Base-by-base conservation (phyloP, 2,888 invertebrate species). In the Aleiodes alternator region DNA sequence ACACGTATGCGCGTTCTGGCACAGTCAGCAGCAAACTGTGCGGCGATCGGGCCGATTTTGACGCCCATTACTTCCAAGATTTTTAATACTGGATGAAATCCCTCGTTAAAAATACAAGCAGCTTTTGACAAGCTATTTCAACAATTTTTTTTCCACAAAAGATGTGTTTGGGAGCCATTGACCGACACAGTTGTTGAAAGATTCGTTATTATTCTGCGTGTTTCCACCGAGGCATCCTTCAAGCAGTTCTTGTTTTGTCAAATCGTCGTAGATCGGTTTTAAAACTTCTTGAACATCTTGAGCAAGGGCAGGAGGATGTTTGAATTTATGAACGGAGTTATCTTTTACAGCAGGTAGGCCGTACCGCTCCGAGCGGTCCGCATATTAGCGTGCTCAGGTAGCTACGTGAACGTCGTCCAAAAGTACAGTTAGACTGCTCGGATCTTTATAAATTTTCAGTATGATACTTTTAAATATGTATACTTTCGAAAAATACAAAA, bases 171-270 rank as follows among this genome's bases (percentile, higher is more conserved):
- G 80, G 80, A 14, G 78, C 77, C 69, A 79, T 73, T 31, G 64
- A 38, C 72, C 80, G 38, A 82, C 77, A n/a, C 70, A 73, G 14
- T 64, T 66, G 72, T 80, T 81, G 71, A 82, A 82, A 70, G 69
- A 71, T 59, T 81, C 81, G 68, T 80, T 81, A 23, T 77, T 80
- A 64, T 82, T 81, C 53, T 81, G 79, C 29, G 79, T 80, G 50
- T 79, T 77, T 16, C 75, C 73, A 29, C 79, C 80, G 4, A 79
- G 55, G 57, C 79, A 81, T 76, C 79, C 73, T 56, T 80, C 59
- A 29, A 79, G 56, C 43, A 80, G 69, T 69, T 78, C 78, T 61
- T 80, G 55, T 14, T 56, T 66, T 23, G 78, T 66, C 14, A 79
- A 51, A 38, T 73, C 74, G 68, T 77, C 73, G 61, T 79, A 80